Evolutionary conservation across 2,888 invertebrate genomes (phyloP).

Genomic region (Gisinianus flammeolus): DNA sequence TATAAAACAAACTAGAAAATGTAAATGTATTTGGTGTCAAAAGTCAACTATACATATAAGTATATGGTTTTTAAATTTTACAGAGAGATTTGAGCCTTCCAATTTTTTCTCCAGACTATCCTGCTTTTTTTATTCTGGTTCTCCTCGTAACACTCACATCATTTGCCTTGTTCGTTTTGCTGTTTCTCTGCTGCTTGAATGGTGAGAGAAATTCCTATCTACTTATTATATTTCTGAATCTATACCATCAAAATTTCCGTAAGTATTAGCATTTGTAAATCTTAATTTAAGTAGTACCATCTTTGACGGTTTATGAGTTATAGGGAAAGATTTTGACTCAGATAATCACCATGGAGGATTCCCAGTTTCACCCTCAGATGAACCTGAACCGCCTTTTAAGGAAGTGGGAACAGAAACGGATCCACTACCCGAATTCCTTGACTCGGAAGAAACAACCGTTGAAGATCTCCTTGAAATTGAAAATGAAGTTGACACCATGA

Average conservation of each 20-base stretch:
- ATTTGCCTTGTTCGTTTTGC: conserved; percentile 30
- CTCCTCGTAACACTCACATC: conserved; percentile 26
- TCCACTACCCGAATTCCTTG: not conserved
- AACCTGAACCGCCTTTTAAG: conserved; percentile 23
- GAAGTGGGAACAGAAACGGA: conserved; percentile 28
- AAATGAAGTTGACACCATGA: conserved; percentile 8
- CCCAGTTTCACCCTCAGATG: not conserved
- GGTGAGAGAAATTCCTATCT: conserved; percentile 7
- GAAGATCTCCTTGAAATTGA: not conserved
- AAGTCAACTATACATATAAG: not conserved
- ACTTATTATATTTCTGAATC: too few species aligned
- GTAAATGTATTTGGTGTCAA: too few species aligned
- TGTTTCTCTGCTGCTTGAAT: conserved; percentile 32
- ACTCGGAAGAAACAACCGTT: not conserved
- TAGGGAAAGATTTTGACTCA: conserved; percentile 17
- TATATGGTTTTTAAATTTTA: not conserved
- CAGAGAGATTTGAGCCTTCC: conserved; percentile 21
- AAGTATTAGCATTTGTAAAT: not conserved
- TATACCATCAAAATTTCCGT: not conserved
- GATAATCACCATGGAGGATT: not conserved
- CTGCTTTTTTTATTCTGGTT: conserved; percentile 28
- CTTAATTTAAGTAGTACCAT: too few species aligned
- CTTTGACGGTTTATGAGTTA: too few species aligned
- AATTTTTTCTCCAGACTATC: conserved; percentile 21
- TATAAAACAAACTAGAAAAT: not conserved